Percentiles rank a stretch among this genome's conserved stretches.
Conservation (phyloP, 2,113 vertebrate genomes). For the Oncorhynchus keta region DNA sequence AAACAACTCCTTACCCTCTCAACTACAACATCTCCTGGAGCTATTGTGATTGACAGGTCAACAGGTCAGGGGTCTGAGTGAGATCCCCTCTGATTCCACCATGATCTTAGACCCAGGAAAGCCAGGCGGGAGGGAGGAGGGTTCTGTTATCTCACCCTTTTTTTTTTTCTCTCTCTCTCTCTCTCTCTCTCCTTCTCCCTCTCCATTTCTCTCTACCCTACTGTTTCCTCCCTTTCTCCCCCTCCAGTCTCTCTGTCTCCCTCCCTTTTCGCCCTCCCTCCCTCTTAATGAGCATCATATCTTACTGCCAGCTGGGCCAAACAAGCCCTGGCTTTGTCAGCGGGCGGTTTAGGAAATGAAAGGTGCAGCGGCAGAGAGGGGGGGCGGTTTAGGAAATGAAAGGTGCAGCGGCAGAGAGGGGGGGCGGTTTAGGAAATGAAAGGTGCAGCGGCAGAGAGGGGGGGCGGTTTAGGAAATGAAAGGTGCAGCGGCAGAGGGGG, state of each 20-base stretch:
- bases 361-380: too few relatives aligned
- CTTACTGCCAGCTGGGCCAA: background rate
- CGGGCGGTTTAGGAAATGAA: background rate
- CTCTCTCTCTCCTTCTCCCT: background rate
- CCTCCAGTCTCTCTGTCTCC: background rate
- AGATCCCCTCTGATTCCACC: too few relatives aligned
- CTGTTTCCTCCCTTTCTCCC: background rate
- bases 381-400: too few relatives aligned
- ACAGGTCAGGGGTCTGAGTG: background rate
- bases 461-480: too few relatives aligned
- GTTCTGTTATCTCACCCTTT: background rate
- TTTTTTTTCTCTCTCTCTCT: too few relatives aligned
- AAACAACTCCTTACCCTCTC: background rate
- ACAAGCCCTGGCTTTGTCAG: conserved; percentile 1
- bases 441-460: too few relatives aligned
- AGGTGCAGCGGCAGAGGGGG: too few relatives aligned
- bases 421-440: too few relatives aligned
- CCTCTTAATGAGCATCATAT: background rate
- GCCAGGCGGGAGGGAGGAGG: background rate
- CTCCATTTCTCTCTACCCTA: background rate
- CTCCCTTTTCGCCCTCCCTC: background rate
- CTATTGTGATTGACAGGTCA: background rate
- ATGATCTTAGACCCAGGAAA: too few relatives aligned
- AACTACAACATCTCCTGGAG: background rate
- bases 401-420: too few relatives aligned